Evolutionary conservation across 2,797 vertebrate species (phyloP).

Genomic region (Falco novaeseelandiae): DNA sequence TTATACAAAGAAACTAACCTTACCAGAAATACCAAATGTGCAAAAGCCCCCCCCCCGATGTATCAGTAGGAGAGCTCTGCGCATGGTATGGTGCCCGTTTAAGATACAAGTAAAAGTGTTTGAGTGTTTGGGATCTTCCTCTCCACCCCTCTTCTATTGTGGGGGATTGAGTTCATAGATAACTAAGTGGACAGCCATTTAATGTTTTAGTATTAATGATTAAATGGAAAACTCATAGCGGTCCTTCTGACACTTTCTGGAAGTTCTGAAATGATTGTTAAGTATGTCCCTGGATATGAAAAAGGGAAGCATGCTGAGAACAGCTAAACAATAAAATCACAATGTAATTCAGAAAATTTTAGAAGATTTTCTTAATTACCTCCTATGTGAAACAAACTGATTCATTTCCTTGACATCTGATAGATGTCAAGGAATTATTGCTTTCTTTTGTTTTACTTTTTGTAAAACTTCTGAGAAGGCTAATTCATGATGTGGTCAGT

Average conservation of each 20-base stretch:
- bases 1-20: background rate
- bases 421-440: slow-evolving; percentile 54
- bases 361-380: slow-evolving; percentile 53
- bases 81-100: background rate
- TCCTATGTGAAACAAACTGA: slow-evolving; percentile 47
- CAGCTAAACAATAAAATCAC: background rate
- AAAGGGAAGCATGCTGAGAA: background rate
- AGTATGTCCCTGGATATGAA: background rate
- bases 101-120: background rate
- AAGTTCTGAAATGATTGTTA: background rate
- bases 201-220: background rate
- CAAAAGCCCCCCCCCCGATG: background rate
- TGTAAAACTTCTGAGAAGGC: slow-evolving; percentile 38
- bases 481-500: slow-evolving; percentile 69
- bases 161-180: background rate
- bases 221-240: background rate
- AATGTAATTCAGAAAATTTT: slow-evolving; percentile 26
- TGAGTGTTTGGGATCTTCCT: background rate
- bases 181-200: background rate
- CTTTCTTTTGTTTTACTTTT: slow-evolving; percentile 35
- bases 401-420: slow-evolving; percentile 57
- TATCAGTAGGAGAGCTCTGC: background rate
- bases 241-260: background rate
- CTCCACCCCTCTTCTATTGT: fast-evolving
- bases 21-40: background rate